Base-by-base conservation (phyloP, 2,797 vertebrate species). In the Spheniscus humboldti region DNA sequence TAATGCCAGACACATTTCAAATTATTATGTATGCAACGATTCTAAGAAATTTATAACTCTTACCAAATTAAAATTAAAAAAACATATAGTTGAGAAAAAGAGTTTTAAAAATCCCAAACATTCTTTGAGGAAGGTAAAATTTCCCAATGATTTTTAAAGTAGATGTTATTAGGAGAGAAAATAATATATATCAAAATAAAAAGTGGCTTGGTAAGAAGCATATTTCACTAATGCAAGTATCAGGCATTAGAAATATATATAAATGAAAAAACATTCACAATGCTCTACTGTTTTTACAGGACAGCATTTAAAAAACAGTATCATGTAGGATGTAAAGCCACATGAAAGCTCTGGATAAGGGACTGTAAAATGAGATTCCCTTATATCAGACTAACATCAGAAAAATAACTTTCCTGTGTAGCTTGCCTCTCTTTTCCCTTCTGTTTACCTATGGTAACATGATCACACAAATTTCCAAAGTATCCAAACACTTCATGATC, bases 1-100 rank as follows among this genome's bases (percentile, higher is more conserved):
- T 95, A 89, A 90, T 64, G 79, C 73, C 92, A 96, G 89, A 82
- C 37, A 93, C 45, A 66, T 94, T 94, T 89, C 64, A 86, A 91
- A 91, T 95, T 45, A 88, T 81, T 93, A 91, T 31, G 39, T n/a
- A 93, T 48, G 89, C 62, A 92, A 67, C 53, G 57, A 94, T 71
- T 92, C 73, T 86, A 91, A 81, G 71, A 91, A 88, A 94, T 90
- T 55, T 91, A 76, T 66, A 75, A 69, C 62, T 90, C 66, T 79
- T 73, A 91, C 8, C 22, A 88, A 95, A 84, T 68, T 71, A 88
- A 86, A 91, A 30, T 76, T 76, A 7, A 59, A 86, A 60, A 73
- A 47, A 0, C 8, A 62, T 19, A 39, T 3, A 52, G 20, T 45
- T 69, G 62, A 81, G 37, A 48, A 86, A 71, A 92, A 72, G 2